Evolutionary conservation across 35 echinoderm and acorn worm genomes (phyloP), one percentile per base, ranked within the genome.

Genomic region (Lytechinus variegatus): DNA sequence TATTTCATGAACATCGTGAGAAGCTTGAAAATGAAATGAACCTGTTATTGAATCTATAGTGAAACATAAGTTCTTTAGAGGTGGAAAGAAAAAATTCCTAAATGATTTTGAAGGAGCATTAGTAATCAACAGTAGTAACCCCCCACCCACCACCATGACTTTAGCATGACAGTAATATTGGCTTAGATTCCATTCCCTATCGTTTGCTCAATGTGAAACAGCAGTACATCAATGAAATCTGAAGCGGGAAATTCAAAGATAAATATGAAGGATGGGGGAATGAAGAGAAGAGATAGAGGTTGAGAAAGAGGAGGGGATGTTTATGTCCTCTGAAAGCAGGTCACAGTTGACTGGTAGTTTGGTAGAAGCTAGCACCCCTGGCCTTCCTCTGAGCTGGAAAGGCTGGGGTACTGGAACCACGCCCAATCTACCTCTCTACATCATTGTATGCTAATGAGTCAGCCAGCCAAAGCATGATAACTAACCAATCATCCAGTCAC

Each of bases 361-460:
- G 66, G 66, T 5, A 24, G 66, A 16, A 79, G 66, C 66, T 44
- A n/a, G 66, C 66, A 79, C 66, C 66, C 66, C 19, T 79, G 66
- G 66, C 66, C 66, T n/a, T 79, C 66, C 66, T 24, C 61, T 21
- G 61, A 71, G 61, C 61, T 6, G 61, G 61, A 71, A 21, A 16
- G 66, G 66, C 66, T 79, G 66, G 66, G 66, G 21, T 58, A 44
- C 33, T 24, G 4, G 66, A 21, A 28, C 28, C 88, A 52, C 28
- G 52, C 88, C 88, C 88, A 28, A 90, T 44, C 28, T 44, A 29
- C 88, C 88, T 90, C 52, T 27, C 55, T 93, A 16, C 52, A 52
- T 93, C 92, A 93, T 93, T 93, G 92, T 93, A 93, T 93, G 92
- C 92, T 55, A 93, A 93, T 93, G 92, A 93, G 92, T 93, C 91